Evolutionary conservation across 1,140 invertebrate species (phyloP).

Genomic region (Drosophila trapezifrons): DNA sequence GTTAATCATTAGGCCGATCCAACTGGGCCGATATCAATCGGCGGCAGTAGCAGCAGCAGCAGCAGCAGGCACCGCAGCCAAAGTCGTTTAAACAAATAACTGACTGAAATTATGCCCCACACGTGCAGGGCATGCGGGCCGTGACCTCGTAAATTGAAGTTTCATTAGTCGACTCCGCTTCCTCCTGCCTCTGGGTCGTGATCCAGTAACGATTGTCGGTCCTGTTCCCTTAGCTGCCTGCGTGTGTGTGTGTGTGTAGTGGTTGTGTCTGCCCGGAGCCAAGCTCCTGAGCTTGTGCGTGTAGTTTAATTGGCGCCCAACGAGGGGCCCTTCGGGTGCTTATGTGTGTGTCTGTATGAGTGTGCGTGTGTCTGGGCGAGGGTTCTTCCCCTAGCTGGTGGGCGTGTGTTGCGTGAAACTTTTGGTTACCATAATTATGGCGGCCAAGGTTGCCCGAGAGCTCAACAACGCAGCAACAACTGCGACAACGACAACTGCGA

Average conservation of each 20-base stretch:
- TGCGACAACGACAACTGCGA: conserved; percentile 35
- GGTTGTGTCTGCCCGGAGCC: conserved; percentile 44
- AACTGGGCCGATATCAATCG: conserved; percentile 39
- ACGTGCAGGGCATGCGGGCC: conserved; percentile 75
- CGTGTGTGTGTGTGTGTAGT: conserved; percentile 11
- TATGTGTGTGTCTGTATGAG: conserved; percentile 20
- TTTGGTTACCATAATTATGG: conserved; percentile 82
- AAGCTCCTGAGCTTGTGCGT: conserved; percentile 57
- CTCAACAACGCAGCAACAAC: conserved; percentile 30
- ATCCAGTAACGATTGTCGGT: conserved; percentile 48
- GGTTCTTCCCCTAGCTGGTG: conserved; percentile 35
- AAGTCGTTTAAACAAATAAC: conserved; percentile 80
- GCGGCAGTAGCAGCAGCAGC: neutral
- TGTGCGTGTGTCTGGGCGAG: conserved; percentile 33
- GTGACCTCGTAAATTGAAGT: conserved; percentile 82
- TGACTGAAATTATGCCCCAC: conserved; percentile 77
- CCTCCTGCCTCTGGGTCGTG: conserved; percentile 35
- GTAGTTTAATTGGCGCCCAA: conserved; percentile 72
- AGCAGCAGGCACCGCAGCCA: conserved; percentile 42
- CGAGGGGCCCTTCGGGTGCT: conserved; percentile 19
- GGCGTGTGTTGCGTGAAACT: conserved; percentile 75
- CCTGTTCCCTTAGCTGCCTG: conserved; percentile 17
- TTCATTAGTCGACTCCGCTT: conserved; percentile 60
- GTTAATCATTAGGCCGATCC: conserved; percentile 71
- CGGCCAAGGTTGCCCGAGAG: conserved; percentile 68